Base-by-base conservation (phyloP, 1,140 invertebrate genomes). In the Microplitis mediator region DNA sequence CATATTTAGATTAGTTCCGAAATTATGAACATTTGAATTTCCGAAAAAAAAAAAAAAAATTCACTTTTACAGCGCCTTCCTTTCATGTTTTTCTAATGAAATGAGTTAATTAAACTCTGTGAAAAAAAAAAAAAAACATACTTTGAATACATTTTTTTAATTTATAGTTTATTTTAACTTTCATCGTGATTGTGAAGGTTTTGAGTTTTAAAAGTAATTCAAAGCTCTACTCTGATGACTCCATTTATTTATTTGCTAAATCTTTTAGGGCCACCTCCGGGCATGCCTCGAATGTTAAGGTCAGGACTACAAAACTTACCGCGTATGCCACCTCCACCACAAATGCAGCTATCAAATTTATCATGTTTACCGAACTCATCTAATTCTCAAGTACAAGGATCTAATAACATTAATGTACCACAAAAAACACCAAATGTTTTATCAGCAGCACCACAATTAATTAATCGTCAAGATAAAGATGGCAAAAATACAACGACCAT, bases 401-500 rank as follows among this genome's bases (percentile, higher is more conserved):
- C 81, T 74, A 39, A 79, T 73, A 71, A 75, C 74, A 34, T 79
- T 74, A 79, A 64, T 63, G 60, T 84, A 11, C 87, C 86, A 45
- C 72, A 73, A 23, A 86, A 87, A 71, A 92, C 92, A 71, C 91
- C 93, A 2, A 93, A 93, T 82, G 94, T 96, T 5, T 85, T 96
- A 14, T 92, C 91, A 66, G 95, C 95, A 45, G 94, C 92, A 1
- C 95, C 95, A 6, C 95, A 95, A 80, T 90, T 95, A 4, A 93
- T 95, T 78, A 91, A 90, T 71, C 87, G 90, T 79, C 90, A 90
- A 75, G 89, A 91, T 65, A 85, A 85, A 45, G 86, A 85, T 58
- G 89, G 92, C 81, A 88, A 90, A 83, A 91, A 91, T 72, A 89
- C 92, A 23, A 95, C 95, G 0, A 94, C 92, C 0, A 98, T 98